A percentile compares a stretch with the other conserved stretches of the same genome.
phyloP scores from a whole-genome alignment of 2,797 vertebrate genomes.

The Lophura swinhoii region DNA sequence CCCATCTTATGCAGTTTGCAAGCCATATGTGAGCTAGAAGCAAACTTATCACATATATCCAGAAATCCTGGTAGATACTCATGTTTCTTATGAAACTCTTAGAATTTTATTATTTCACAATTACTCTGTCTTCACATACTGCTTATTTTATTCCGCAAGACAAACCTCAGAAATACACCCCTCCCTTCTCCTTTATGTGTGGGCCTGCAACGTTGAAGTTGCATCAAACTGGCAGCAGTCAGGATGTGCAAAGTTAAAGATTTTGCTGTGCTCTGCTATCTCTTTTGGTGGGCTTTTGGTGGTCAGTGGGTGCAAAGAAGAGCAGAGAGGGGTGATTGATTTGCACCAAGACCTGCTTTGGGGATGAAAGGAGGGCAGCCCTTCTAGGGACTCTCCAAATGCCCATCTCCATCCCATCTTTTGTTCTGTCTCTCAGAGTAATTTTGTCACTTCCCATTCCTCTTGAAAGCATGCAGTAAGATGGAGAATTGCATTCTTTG shows the following conservation, averaged over 20 bases:
- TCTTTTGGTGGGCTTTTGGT: accelerated
- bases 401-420: neutral
- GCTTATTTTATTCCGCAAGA: neutral
- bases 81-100: neutral
- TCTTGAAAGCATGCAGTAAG: neutral
- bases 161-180: neutral
- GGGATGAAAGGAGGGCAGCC: neutral
- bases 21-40: neutral
- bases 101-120: neutral
- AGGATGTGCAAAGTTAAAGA: neutral
- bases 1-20: accelerated
- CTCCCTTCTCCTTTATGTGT: neutral
- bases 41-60: neutral
- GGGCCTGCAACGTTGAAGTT: neutral
- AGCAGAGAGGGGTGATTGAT: neutral
- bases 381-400: neutral
- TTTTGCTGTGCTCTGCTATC: neutral
- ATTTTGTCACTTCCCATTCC: neutral
- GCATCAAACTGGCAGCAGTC: neutral
- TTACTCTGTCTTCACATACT: neutral
- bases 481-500: neutral
- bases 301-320: neutral
- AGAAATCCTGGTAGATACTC: neutral
- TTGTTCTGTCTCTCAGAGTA: neutral
- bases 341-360: neutral